These are phyloP conservation scores for Sminthurides bifidus DNA, from an alignment of 1,140 invertebrate species.

Conservation along the genomic window DNA sequence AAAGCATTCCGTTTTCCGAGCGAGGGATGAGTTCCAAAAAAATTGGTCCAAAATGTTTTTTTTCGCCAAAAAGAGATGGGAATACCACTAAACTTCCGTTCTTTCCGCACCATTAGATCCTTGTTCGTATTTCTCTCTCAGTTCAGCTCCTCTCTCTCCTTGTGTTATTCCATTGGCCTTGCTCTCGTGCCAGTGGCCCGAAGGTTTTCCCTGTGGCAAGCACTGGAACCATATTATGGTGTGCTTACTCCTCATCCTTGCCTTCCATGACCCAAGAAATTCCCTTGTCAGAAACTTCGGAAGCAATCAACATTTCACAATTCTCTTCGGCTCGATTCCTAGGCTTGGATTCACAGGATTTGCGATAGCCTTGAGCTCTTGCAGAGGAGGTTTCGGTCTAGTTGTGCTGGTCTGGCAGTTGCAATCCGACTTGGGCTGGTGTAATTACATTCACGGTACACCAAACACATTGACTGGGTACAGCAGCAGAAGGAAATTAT, in stretches of 20 bases:
- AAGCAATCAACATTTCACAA: background rate
- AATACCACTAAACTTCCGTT: conserved; percentile 28
- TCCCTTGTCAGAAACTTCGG: background rate
- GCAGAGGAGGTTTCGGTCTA: too few species aligned
- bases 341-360: too few species aligned
- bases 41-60: conserved; percentile 20
- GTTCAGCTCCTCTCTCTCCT: background rate
- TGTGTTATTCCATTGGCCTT: too few species aligned
- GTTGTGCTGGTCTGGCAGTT: too few species aligned
- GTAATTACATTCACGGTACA: too few species aligned
- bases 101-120: conserved; percentile 27
- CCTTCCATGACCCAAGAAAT: background rate
- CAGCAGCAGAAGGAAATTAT: too few species aligned
- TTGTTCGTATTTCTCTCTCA: conserved; percentile 4
- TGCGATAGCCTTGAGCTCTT: too few species aligned
- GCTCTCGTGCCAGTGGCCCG: too few species aligned
- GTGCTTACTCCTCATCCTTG: background rate
- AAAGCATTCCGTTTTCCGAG: background rate
- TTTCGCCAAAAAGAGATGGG: conserved; percentile 24
- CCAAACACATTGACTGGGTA: too few species aligned
- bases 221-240: background rate
- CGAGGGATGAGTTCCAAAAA: conserved; percentile 16
- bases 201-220: conserved; percentile 2
- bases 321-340: too few species aligned
- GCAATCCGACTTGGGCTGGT: too few species aligned